Evolutionary conservation across 2,113 vertebrate species (phyloP).

Genomic region (Prionailurus bengalensis): DNA sequence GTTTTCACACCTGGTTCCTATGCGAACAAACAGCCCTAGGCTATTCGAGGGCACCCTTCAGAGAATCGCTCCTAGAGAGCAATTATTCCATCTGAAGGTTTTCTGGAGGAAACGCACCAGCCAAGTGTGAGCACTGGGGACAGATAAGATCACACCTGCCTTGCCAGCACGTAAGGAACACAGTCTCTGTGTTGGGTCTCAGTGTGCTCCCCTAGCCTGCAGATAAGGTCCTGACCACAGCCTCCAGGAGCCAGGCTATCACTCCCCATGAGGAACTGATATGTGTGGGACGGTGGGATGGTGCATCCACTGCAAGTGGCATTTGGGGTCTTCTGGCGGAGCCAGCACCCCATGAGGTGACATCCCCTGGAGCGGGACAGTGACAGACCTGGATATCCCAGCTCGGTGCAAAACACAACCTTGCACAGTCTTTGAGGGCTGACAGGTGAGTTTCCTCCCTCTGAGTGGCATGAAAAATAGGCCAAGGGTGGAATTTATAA

Average conservation of each 20-base stretch:
- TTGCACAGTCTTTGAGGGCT: not conserved
- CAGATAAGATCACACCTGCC: not conserved
- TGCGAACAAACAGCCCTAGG: not conserved
- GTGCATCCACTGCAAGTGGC: not conserved
- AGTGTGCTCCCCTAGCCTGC: not conserved
- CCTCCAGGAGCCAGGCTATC: not conserved
- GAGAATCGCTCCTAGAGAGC: not conserved
- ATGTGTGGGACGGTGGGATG: too few relatives aligned
- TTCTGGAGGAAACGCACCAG: not conserved
- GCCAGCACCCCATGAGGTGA: too few relatives aligned
- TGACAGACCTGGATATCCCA: too few relatives aligned
- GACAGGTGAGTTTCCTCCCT: not conserved
- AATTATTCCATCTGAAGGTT: not conserved
- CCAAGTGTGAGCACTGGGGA: rapidly evolving
- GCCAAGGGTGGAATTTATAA: not conserved
- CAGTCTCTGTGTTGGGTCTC: not conserved
- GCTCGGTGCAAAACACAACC: not conserved
- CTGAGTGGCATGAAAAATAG: not conserved
- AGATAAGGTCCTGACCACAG: not conserved
- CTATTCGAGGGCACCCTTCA: not conserved
- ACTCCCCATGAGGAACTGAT: not conserved
- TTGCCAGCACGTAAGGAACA: not conserved
- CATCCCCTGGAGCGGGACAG: not conserved
- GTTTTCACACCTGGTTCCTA: not conserved
- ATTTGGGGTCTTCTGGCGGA: not conserved